phyloP scores from a whole-genome alignment of 2,113 vertebrate species.

The Dryoscopus gambensis region DNA sequence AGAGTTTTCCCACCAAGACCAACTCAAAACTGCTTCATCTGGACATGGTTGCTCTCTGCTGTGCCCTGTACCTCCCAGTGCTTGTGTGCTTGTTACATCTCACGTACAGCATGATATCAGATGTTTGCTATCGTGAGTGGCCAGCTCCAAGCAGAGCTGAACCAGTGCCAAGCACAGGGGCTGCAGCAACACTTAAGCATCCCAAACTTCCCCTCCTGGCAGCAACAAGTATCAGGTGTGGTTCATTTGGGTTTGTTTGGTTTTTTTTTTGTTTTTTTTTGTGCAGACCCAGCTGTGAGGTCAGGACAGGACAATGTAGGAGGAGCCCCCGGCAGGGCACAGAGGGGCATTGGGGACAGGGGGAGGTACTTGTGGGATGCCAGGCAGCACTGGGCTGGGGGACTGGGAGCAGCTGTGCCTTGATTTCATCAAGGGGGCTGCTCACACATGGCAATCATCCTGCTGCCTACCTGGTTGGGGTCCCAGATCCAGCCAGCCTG shows the following conservation, averaged over 20 bases:
- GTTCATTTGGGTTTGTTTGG: not conserved
- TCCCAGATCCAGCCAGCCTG: not conserved
- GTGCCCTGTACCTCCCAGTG: not conserved
- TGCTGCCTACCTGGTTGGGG: not conserved
- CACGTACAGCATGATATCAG: not conserved
- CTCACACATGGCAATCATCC: not conserved
- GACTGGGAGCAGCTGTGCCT: not conserved
- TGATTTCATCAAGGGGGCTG: not conserved
- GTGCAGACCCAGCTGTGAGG: not conserved
- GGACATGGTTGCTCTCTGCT: rapidly evolving
- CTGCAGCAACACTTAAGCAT: not conserved
- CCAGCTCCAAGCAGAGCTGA: not conserved
- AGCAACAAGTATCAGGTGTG: not conserved
- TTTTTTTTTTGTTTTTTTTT: not conserved
- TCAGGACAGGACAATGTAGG: not conserved
- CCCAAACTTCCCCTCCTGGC: not conserved
- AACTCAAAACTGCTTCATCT: not conserved
- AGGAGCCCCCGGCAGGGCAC: not conserved
- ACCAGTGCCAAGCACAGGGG: not conserved
- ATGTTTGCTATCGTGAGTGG: not conserved
- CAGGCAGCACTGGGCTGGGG: not conserved
- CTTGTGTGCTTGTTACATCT: not conserved
- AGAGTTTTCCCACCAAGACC: not conserved
- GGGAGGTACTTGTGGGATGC: not conserved
- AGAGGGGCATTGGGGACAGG: too few species aligned